Base-by-base conservation (phyloP, 2,113 vertebrate genomes). In the Etheostoma cragini region DNA sequence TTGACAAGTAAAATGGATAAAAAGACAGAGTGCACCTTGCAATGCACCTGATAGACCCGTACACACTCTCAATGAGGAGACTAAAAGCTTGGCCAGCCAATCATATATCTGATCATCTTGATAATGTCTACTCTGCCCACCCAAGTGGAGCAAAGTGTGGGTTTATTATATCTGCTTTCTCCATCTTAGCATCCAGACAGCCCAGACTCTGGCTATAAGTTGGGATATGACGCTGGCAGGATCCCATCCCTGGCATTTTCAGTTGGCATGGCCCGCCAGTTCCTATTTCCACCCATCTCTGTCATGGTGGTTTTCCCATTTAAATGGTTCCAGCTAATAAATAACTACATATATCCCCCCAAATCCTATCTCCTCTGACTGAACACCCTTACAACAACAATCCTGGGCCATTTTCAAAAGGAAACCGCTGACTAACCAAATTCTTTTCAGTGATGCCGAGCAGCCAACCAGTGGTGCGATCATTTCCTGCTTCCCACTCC, bases 381-480 rank as follows among this genome's bases (percentile, higher is more conserved):
- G 92, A 93, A 86, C 91, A 93, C 84, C 91, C 87, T 88, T 95
- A 92, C 74, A 94, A 93, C 90, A 96, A 95, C 94, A 95, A 88
- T 93, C 89, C 85, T 45, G 82, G 91, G 86, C 53, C 90, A 70
- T 90, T 94, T 92, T 92, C 88, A 89, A 94, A 95, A 91, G 92
- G 74, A 93, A 94, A 95, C 72, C 70, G 94, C 95, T 95, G 95
- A 95, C 93, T 84, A 77, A 85, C 71, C 88, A 93, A 91, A 95
- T 94, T 94, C 93, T 92, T 95, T 94, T 92, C 89, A 91, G 67
- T 35, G 72, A 83, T 91, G 89, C 80, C 74, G 70, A 86, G 83
- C 89, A 92, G 90, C 80, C 82, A 87, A 91, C 83, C 89, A 79
- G 90, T 77, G 73, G 85, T 86, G 82, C 73, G 89, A 94, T 93